These are phyloP conservation scores for Tapirus terrestris DNA, from an alignment of 2,113 vertebrate species.

Conservation along the genomic window DNA sequence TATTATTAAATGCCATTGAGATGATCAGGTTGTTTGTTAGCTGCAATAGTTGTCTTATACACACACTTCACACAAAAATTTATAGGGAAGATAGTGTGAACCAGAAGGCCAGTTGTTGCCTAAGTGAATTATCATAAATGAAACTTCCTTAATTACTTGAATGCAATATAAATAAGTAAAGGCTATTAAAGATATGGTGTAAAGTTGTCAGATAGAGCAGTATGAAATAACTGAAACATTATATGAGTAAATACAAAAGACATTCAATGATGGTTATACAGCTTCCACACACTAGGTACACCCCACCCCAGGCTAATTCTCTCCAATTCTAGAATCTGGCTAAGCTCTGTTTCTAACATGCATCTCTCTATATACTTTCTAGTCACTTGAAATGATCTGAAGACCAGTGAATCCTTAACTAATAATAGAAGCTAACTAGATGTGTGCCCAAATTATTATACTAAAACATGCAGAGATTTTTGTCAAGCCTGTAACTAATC, in stretches of 20 bases:
- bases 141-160: neutral
- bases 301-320: no score
- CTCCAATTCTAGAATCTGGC: neutral
- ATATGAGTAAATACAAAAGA: neutral
- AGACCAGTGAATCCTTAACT: neutral
- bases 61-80: neutral
- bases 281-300: neutral
- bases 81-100: neutral
- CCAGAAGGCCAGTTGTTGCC: neutral
- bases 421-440: neutral
- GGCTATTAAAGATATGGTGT: neutral
- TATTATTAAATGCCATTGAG: neutral
- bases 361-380: neutral
- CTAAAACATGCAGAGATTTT: constrained; percentile 17
- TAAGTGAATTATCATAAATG: neutral
- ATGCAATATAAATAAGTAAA: neutral
- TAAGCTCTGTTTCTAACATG: neutral
- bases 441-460: constrained; percentile 8
- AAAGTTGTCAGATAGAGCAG: neutral
- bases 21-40: neutral
- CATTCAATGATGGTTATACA: neutral
- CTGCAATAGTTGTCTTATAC: neutral
- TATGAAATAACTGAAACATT: neutral
- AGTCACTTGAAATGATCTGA: neutral
- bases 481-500: neutral